Conservation (phyloP, 2,888 invertebrate genomes). For the Eupithecia inturbata region DNA sequence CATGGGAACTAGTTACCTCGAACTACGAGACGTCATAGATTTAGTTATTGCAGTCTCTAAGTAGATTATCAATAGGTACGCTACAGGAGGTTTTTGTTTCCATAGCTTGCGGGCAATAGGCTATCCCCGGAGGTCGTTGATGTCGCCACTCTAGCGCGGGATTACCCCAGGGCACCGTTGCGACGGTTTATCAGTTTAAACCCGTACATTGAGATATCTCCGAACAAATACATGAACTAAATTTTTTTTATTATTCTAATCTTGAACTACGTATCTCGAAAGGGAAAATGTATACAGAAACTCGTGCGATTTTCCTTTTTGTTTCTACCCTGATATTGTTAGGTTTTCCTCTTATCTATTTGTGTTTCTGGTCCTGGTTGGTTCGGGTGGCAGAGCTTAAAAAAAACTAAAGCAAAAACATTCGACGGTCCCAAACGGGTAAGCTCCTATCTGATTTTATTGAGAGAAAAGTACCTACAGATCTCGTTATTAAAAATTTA, state of each 20-base stretch:
- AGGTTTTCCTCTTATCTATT: conserved; percentile 30
- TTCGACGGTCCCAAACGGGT: conserved; percentile 3
- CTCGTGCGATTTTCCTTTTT: conserved; percentile 32
- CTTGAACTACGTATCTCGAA: conserved; percentile 45
- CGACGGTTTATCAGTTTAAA: conserved; percentile 55
- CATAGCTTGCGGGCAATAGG: conserved; percentile 46
- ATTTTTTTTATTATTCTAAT: conserved; percentile 42
- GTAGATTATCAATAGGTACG: conserved; percentile 27
- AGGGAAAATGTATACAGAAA: conserved; percentile 44
- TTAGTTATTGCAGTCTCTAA: conserved; percentile 26
- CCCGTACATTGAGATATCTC: conserved; percentile 49
- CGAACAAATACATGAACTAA: conserved; percentile 45
- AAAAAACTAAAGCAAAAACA: conserved; percentile 15
- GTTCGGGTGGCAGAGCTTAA: conserved; percentile 22
- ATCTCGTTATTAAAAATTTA: not conserved
- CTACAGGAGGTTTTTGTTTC: conserved; percentile 43
- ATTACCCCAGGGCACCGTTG: conserved; percentile 60
- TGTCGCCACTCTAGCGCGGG: conserved; percentile 52
- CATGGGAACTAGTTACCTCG: conserved; percentile 24
- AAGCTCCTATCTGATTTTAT: not conserved
- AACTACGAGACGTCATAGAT: conserved; percentile 20
- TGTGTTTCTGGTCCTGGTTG: conserved; percentile 23
- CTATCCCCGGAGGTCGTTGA: conserved; percentile 46
- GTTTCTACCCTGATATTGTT: conserved; percentile 28
- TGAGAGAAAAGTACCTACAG: not conserved